These are phyloP conservation scores for Plagodis pulveraria DNA, from an alignment of 2,888 invertebrate genomes.

Conservation along the genomic window DNA sequence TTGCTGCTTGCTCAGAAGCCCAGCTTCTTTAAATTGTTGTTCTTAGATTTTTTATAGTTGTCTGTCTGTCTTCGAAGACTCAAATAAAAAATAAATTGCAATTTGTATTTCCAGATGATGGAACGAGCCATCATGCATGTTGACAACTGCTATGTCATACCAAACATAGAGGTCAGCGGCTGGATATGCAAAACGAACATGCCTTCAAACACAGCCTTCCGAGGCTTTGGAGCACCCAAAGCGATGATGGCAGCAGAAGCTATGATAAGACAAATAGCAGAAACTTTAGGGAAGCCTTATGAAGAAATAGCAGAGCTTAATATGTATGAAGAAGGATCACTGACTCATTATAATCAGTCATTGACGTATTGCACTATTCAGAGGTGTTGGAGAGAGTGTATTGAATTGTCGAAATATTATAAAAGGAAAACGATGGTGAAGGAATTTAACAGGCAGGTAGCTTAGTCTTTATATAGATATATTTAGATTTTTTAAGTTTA, in stretches of 20 bases:
- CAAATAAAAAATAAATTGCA: background rate
- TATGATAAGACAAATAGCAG: conserved; percentile 91
- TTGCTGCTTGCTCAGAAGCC: no score
- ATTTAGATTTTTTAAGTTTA: no score
- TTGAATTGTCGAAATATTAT: conserved; percentile 86
- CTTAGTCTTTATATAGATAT: no score
- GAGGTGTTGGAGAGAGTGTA: conserved; percentile 92
- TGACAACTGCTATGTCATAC: conserved; percentile 93
- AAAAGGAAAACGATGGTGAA: conserved; percentile 85
- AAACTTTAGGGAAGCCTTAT: conserved; percentile 86
- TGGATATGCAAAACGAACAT: conserved; percentile 94
- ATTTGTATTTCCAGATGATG: conserved; percentile 85
- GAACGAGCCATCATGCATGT: conserved; percentile 92
- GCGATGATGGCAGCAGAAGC: conserved; percentile 94
- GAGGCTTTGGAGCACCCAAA: conserved; percentile 96
- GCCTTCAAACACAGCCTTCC: conserved; percentile 96
- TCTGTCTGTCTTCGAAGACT: no score
- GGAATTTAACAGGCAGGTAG: conserved; percentile 88
- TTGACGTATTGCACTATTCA: conserved; percentile 89
- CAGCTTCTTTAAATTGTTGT: no score
- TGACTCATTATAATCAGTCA: conserved; percentile 91
- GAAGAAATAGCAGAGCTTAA: conserved; percentile 89
- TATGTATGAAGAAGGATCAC: conserved; percentile 91
- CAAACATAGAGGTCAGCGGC: conserved; percentile 88
- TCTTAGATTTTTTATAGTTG: no score